phyloP scores from a whole-genome alignment of 2,113 vertebrate species.

The Harpagus bidentatus region DNA sequence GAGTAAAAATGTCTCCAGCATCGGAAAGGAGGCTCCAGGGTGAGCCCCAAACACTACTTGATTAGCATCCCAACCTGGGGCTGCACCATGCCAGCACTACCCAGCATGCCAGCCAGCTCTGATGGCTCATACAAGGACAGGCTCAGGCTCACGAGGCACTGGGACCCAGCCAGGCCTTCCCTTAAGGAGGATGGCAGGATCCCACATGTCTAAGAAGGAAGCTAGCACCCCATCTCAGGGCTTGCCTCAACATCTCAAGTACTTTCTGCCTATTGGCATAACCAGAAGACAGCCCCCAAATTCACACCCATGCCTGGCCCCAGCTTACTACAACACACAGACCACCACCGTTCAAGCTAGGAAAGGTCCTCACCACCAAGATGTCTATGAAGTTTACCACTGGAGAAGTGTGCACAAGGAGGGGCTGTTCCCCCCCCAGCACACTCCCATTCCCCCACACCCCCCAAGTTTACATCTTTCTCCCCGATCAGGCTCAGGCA shows the following conservation, averaged over 20 bases:
- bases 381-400: not conserved
- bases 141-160: not conserved
- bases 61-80: not conserved
- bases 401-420: not conserved
- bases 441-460: fast-evolving
- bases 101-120: fast-evolving
- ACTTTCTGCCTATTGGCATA: not conserved
- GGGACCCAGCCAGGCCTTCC: not conserved
- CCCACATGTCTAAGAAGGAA: not conserved
- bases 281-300: not conserved
- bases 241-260: not conserved
- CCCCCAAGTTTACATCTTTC: no score
- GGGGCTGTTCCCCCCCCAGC: not conserved
- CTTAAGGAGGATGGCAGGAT: not conserved
- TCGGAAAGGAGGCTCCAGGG: not conserved
- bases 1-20: not conserved
- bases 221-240: not conserved
- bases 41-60: not conserved
- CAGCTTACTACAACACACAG: not conserved
- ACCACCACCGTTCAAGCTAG: not conserved
- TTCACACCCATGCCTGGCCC: not conserved
- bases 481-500: no score
- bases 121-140: not conserved
- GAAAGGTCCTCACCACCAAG: not conserved
- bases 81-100: not conserved